Base-by-base conservation (phyloP, 2,113 vertebrate species). In the Emydura subglobosa region DNA sequence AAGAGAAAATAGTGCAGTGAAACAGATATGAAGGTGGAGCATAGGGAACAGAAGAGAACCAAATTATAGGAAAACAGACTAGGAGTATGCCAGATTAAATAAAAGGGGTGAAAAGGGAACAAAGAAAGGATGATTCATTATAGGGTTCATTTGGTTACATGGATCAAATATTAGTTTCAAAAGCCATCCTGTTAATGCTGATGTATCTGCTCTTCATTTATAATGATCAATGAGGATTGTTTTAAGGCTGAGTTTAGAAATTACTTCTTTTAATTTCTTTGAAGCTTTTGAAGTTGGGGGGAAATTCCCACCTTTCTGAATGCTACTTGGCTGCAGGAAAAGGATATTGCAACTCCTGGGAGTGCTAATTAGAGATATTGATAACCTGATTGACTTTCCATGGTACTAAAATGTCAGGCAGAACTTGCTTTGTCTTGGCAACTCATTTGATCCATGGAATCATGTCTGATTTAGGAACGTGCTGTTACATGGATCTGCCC, bases 401-500 rank as follows among this genome's bases (percentile, higher is more conserved):
- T 95, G 92, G 65, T 95, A 94, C 92, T 95, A 96, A 95, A 93
- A 76, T 61, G 84, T 94, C 34, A 96, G 82, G 93, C 89, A 91
- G 83, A 95, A 91, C 82, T 92, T 91, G 91, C 57, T 96, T 96
- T 96, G 91, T 90, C 95, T 96, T 97, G 96, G 95, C 94, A 97
- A 95, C 85, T 42, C 4, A 11, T 55, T 72, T 72, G 83, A 57
- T 88, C 55, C 47, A 47, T 39, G 39, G 39, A 39, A 39, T 39
- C 84, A 89, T 51, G 44, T 68, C 91, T 93, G 88, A 50, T 83
- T 92, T 80, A 47, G 78, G 24, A 85, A n/a, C 78, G 94, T 86
- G 24, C 27, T 87, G 85, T 91, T 29, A 0, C 86, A 49, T 92
- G 61, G 72, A 95, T 95, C 78, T 65, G 86, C 86, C 87, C 82